Base-by-base conservation (phyloP, 2,797 vertebrate species). In the Takifugu ocellatus region DNA sequence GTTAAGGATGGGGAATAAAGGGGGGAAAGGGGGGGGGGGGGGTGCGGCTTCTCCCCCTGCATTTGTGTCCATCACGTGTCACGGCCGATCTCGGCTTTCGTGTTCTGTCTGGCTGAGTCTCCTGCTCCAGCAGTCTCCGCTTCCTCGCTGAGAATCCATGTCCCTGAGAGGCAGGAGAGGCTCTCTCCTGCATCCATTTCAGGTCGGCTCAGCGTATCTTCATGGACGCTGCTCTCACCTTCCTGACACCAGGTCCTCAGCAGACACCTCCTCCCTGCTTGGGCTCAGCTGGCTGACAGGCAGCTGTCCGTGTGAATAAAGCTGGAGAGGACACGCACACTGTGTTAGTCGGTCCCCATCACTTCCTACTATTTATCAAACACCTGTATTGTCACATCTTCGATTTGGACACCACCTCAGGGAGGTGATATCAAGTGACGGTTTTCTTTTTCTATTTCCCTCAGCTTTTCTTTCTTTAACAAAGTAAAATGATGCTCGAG, bases 31-130 rank as follows among this genome's bases (percentile, higher is more conserved):
- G 25, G 15, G 15, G 33, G 33, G 8, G 33, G 46, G 54, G 25
- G 29, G 54, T 53, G 56, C 59, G 39, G 64, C 58, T 60, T 71
- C 65, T 79, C 77, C 61, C 68, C 64, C 68, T 61, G 73, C 63
- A 42, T 82, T 82, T 74, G 80, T 88, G 89, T 91, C 88, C 87
- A 85, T 92, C 89, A 90, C 79, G 85, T 90, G 89, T 91, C 89
- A 90, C 79, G 88, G 85, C 80, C 54, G 64, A 82, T 87, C 72
- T 75, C 78, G 78, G 81, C 79, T 89, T 88, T 90, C 79, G 78
- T 87, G 87, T 90, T 89, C 85, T 90, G 87, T 90, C 88, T 86
- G 87, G 78, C 84, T 86, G 86, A 86, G 84, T 88, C 85, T 91
- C 87, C 86, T 88, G 90, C 86, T 90, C 84, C 87, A 87, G 81